Conservation (phyloP, 2,113 vertebrate genomes). For the Rhinopomastus cyanomelas region DNA sequence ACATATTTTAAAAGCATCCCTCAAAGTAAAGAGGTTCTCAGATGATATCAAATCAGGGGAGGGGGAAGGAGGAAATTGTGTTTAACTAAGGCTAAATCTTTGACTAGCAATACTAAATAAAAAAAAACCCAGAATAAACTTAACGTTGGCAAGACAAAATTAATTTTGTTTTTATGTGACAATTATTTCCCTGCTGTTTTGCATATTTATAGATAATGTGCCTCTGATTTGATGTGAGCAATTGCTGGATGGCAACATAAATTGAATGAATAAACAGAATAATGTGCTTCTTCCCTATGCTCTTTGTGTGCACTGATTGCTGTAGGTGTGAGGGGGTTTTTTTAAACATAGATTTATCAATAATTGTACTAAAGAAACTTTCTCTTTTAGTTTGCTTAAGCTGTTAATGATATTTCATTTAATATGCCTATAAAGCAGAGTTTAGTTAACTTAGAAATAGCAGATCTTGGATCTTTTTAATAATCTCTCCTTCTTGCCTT, state of each 20-base stretch:
- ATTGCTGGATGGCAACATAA: neutral
- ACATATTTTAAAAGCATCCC: neutral
- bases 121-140: neutral
- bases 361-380: neutral
- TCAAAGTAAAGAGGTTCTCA: neutral
- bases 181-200: neutral
- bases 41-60: neutral
- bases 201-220: neutral
- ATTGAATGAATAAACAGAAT: neutral
- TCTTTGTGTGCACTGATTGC: neutral
- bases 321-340: rapidly evolving
- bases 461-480: neutral
- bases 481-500: neutral
- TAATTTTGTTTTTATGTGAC: neutral
- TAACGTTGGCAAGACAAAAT: neutral
- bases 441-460: neutral
- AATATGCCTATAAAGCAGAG: neutral
- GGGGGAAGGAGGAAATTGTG: neutral
- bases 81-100: neutral
- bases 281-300: neutral
- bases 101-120: neutral
- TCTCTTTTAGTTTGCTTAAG: neutral
- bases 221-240: neutral
- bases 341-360: neutral
- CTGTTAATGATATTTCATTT: neutral